Base-by-base conservation (phyloP, 2,888 invertebrate species). In the Drosophila meridiana region DNA sequence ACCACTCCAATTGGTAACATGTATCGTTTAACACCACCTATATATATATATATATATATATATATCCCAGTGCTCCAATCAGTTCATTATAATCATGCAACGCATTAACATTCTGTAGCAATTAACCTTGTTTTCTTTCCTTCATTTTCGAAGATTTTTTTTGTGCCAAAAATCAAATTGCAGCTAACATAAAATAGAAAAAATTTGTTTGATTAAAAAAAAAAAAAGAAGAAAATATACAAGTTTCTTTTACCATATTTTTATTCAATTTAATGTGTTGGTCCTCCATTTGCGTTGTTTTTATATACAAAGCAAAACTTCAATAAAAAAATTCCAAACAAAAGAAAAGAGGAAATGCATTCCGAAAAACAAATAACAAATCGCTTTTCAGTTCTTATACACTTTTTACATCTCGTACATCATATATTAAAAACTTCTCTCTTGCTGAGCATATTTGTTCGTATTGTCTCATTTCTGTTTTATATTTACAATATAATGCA, bases 281-380 rank as follows among this genome's bases (percentile, higher is more conserved):
- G 78, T 85, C 76, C 76, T 86, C 88, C 83, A 86, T 83, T 87
- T 88, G 80, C 82, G 81, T 73, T 78, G 82, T 74, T 80, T 75
- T 72, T 50, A 40, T 32, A 50, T 47, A 20, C 30, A 38, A 58
- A 30, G 36, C 20, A 6, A n/a, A 20, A 48, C 48, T 14, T 42
- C 32, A 53, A 42, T 2, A 45, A 30, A 40, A 9, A 20, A 28
- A 28, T 7, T 52, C 30, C 14, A 69, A 48, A 65, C 36, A 28
- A 4, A 69, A 45, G 38, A 43, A 59, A 28, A 26, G 9, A 47
- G 28, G 61, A 70, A 32, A 52, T 53, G 50, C 64, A 67, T 65
- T 50, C 42, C 40, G 20, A 67, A 30, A 48, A 30, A 45, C n/a
- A 62, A 61, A 69, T 80, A 79, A 80, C 76, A 69, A 80, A 76